Evolutionary conservation across 2,888 invertebrate species (phyloP).

Genomic region (Tromatobia lineatoria): DNA sequence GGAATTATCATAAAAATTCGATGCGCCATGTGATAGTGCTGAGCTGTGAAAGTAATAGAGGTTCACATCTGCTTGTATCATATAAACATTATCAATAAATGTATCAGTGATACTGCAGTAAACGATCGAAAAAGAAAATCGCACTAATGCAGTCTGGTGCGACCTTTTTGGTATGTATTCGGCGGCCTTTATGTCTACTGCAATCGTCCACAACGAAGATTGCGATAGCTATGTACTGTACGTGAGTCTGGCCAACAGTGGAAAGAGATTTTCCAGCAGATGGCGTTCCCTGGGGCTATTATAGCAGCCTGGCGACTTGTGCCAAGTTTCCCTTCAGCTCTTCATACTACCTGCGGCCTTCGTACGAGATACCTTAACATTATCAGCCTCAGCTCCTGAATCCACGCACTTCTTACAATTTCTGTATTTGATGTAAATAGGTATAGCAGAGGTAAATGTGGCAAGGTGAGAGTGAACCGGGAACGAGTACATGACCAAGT

Average conservation of each 20-base stretch:
- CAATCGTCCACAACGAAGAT: conserved; percentile 69
- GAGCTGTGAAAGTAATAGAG: not conserved
- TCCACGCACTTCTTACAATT: conserved; percentile 14
- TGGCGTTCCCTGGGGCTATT: conserved; percentile 64
- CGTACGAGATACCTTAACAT: conserved; percentile 22
- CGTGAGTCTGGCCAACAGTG: conserved; percentile 20
- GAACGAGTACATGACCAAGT: conserved; percentile 29
- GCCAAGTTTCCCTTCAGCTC: conserved; percentile 6
- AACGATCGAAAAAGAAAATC: conserved; percentile 32
- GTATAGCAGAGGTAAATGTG: not conserved
- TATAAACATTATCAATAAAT: not conserved
- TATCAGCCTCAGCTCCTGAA: conserved; percentile 28
- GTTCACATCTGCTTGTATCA: not conserved
- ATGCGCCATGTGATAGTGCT: not conserved
- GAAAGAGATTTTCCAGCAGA: conserved; percentile 80
- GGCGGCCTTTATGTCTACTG: conserved; percentile 67
- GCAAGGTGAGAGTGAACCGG: conserved; percentile 2
- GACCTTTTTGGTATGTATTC: conserved; percentile 74
- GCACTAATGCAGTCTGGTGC: conserved; percentile 69
- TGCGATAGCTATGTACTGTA: conserved; percentile 52
- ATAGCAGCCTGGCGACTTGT: conserved; percentile 41
- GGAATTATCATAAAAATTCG: not conserved
- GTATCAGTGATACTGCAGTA: not conserved
- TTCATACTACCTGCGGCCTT: not conserved
- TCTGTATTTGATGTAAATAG: not conserved